Evolutionary conservation across 2,888 invertebrate species (phyloP), one percentile per base, ranked within the genome.

Genomic region (Auanema freiburgensis): DNA sequence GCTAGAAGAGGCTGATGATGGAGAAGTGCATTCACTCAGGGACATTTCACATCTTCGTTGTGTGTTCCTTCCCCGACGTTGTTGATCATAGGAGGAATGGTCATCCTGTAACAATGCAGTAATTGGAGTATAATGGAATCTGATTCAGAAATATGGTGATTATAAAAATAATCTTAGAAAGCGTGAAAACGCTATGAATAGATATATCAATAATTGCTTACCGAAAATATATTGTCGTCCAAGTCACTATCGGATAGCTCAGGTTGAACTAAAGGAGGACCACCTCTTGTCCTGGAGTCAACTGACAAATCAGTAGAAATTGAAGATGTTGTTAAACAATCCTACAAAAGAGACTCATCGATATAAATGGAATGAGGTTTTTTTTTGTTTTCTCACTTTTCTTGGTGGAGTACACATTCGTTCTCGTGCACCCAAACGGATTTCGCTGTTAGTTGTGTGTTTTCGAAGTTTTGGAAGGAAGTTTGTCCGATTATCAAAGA

Each of bases 221-320:
- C 70, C 12, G 55, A 59, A 49, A 63, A 70, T 2, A 61, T 51
- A 56, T 61, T 69, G 44, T 76, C 74, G 59, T 77, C 77, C 18
- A 73, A 66, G 46, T 79, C 79, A 55, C 78, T 77, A 58, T 80
- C 80, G 51, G 77, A 78, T 49, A 70, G 24, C 63, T 80, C 80
- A n/a, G 80, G 80, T 50, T 78, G 69, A 12, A 80, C 80, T 3
- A 81, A 69, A 8, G 80, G 80, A 12, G 79, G 79, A 44, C 57
- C 54, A 33, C 33, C 33, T 41, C 60, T 33, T 12, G 25, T 51
- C 46, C 59, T 12, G 14, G 52, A 24, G 16, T 44, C 5, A 46
- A 50, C 54, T 4, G 59, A 81, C 25, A 77, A 66, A 59, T 80
- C 79, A 4, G 81, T 78, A 8, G 81, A 80, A 43, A 79, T 71